Base-by-base conservation (phyloP, 2,113 vertebrate species). In the Larimichthys crocea region DNA sequence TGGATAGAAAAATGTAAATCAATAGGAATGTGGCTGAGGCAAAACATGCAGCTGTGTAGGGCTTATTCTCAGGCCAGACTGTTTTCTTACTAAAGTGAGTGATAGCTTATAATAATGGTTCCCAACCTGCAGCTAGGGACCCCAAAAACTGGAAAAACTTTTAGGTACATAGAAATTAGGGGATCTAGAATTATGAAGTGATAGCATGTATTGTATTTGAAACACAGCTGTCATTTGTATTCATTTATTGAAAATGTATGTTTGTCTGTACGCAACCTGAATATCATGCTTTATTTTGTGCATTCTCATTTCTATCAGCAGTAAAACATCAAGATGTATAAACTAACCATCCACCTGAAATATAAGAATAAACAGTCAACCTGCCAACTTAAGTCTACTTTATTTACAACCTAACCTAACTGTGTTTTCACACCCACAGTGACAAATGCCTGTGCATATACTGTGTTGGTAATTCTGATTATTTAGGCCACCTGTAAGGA, bases 401-500 rank as follows among this genome's bases (percentile, higher is more conserved):
- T 15, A 64, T 69, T 40, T 31, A 24, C 35, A 42, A 12, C 40
- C 24, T 76, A 49, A 26, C 69, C 56, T 46, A 35, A 35, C 16
- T 31, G 2, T 49, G 42, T 50, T 61, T 65, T 52, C 44, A 50
- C 20, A 42, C 24, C 24, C 35, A 29, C 11, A 12, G n/a, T 31
- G 24, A 29, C 11, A 72, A 29, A 48, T 63, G 66, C 17, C 19
- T 35, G 19, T 5, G 10, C 12, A 40, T 59, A 22, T 19, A 16
- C 49, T 22, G 46, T 7, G 55, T 57, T 16, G 1, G 50, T 68
- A 22, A 63, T 64, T 72, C 16, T 26, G 24, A 84, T 78, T 59
- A 92, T 86, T 76, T 72, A 86, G 79, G 80, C 65, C 79, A 89
- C 84, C 79, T 86, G 83, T 44, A 61, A 46, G 76, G 63, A 72